Percentiles rank a stretch among this genome's conserved stretches.
Evolutionary conservation across 1,140 invertebrate species (phyloP).

Genomic region (Drosophila rhopaloa): DNA sequence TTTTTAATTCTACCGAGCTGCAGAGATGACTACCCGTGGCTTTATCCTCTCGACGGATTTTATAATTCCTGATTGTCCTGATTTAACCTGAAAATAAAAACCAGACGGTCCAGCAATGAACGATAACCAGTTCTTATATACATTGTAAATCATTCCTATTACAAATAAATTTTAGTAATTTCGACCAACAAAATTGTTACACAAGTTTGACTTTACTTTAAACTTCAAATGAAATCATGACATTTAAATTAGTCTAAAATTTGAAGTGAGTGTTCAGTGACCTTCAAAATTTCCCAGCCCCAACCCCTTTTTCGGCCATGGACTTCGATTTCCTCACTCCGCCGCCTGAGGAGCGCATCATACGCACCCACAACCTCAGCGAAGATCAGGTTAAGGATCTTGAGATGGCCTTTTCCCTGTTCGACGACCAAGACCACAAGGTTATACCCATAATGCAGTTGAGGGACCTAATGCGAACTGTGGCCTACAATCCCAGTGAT

Average conservation of each 20-base stretch:
- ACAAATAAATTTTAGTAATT: too few relatives aligned
- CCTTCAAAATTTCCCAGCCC: background rate
- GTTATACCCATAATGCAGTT: constrained; percentile 46
- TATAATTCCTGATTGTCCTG: background rate
- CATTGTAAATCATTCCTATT: too few relatives aligned
- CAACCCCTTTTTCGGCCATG: constrained; percentile 27
- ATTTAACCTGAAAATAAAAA: too few relatives aligned
- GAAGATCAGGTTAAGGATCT: constrained; percentile 47
- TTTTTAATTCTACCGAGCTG: background rate
- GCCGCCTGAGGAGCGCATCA: constrained; percentile 52
- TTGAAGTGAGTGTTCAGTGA: background rate
- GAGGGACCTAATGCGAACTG: constrained; percentile 29
- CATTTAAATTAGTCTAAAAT: background rate
- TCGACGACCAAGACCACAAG: constrained; percentile 14
- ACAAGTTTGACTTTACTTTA: background rate
- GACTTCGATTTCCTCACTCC: constrained; percentile 58
- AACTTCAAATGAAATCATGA: background rate
- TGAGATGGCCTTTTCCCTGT: constrained; percentile 44
- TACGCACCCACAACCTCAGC: constrained; percentile 31
- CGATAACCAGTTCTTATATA: too few relatives aligned
- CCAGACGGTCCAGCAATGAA: too few relatives aligned
- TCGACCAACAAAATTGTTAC: too few relatives aligned
- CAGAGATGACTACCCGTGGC: background rate
- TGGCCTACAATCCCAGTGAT: constrained; percentile 44
- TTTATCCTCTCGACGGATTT: background rate